These are phyloP conservation scores for Odontamblyopus rebecca DNA, from an alignment of 2,797 vertebrate species.

Conservation along the genomic window DNA sequence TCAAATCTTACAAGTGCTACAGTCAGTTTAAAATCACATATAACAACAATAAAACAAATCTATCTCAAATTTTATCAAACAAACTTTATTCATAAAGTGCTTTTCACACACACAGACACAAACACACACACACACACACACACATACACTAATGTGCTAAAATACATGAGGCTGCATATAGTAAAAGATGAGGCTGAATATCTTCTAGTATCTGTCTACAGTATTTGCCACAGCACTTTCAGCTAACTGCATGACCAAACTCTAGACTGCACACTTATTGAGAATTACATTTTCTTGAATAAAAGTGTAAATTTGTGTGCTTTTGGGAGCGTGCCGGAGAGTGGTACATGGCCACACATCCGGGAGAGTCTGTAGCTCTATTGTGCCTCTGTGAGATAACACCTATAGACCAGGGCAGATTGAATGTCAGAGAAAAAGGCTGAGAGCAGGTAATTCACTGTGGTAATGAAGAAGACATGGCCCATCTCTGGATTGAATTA, in stretches of 20 bases:
- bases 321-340: conserved; percentile 32
- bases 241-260: neutral
- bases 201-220: too few species aligned
- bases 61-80: too few species aligned
- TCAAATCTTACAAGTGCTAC: too few species aligned
- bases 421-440: conserved; percentile 54
- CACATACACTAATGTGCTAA: too few species aligned
- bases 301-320: conserved; percentile 27
- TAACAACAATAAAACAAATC: too few species aligned
- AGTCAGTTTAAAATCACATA: too few species aligned
- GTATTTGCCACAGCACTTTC: neutral
- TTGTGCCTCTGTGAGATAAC: conserved; percentile 53
- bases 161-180: too few species aligned
- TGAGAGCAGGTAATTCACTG: conserved; percentile 58
- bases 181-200: too few species aligned
- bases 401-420: conserved; percentile 49
- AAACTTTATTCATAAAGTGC: too few species aligned
- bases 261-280: neutral
- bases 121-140: too few species aligned
- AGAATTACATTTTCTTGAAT: conserved; percentile 9
- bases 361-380: conserved; percentile 46
- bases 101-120: too few species aligned
- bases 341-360: conserved; percentile 35
- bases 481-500: conserved; percentile 60
- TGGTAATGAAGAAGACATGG: conserved; percentile 58